Conservation (phyloP, 2,888 invertebrate genomes). For the Apantesis nais region DNA sequence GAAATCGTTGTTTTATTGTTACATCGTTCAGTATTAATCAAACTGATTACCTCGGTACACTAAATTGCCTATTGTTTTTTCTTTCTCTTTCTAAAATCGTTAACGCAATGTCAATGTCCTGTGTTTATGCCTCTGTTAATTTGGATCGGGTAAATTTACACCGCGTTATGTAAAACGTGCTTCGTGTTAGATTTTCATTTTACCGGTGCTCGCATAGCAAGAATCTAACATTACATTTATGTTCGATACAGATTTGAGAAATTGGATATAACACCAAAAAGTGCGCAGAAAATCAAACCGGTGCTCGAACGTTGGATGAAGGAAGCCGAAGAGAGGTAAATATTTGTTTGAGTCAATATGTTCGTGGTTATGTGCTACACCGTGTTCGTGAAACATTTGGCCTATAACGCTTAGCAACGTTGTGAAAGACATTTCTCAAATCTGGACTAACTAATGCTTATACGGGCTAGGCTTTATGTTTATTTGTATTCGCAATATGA, state of each 20-base stretch:
- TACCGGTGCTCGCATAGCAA: constrained; percentile 72
- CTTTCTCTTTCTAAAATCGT: constrained; percentile 75
- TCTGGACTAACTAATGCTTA: constrained; percentile 84
- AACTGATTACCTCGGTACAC: constrained; percentile 82
- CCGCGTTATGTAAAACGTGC: constrained; percentile 54
- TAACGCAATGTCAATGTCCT: constrained; percentile 89
- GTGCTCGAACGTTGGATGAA: constrained; percentile 99
- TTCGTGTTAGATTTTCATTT: constrained; percentile 56
- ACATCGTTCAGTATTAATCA: constrained; percentile 83
- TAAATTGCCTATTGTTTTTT: constrained; percentile 85
- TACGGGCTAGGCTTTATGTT: constrained; percentile 70
- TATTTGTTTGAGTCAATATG: constrained; percentile 80
- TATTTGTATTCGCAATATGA: constrained; percentile 56
- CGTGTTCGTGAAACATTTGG: constrained; percentile 83
- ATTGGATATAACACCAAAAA: constrained; percentile 99
- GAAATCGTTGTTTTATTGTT: constrained; percentile 83
- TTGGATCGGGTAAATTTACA: constrained; percentile 66
- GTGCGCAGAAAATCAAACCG: constrained; percentile 99
- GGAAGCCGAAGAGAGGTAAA: constrained; percentile 98
- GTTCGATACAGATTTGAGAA: constrained; percentile 97
- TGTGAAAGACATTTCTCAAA: constrained; percentile 83
- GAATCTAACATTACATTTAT: constrained; percentile 82
- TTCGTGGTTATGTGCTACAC: constrained; percentile 75
- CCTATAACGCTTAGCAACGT: constrained; percentile 81
- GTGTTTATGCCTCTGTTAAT: constrained; percentile 83